A percentile compares a stretch with the other conserved stretches of the same genome.
These are phyloP conservation scores for Megalops cyprinoides DNA, from an alignment of 2,797 vertebrate species.

Conservation along the genomic window DNA sequence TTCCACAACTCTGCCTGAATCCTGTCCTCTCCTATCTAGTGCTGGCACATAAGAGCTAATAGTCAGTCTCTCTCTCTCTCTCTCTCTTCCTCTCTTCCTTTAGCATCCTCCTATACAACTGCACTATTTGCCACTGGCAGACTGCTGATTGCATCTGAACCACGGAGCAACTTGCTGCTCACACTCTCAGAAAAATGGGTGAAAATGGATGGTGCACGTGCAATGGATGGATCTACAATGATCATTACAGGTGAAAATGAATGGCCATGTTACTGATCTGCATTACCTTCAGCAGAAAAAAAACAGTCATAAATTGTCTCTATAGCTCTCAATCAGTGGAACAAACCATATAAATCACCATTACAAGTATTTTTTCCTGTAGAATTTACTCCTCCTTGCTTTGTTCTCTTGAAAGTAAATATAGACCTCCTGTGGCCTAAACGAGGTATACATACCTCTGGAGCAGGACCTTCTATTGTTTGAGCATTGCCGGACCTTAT, in stretches of 20 bases:
- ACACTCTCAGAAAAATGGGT: neutral
- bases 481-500: slow-evolving; percentile 43
- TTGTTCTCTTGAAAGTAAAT: slow-evolving; percentile 17
- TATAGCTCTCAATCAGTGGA: neutral
- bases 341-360: neutral
- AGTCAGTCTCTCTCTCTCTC: neutral
- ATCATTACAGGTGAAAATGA: too few relatives aligned
- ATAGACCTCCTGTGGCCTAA: too few relatives aligned
- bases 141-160: neutral
- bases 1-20: slow-evolving; percentile 47
- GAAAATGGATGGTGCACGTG: neutral
- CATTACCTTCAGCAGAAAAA: neutral
- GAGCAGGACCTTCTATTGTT: slow-evolving; percentile 8
- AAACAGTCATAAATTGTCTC: neutral
- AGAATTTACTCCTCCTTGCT: neutral
- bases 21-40: slow-evolving; percentile 51
- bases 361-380: slow-evolving; percentile 8
- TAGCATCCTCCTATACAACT: slow-evolving; percentile 8
- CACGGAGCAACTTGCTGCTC: too few relatives aligned
- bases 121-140: neutral
- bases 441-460: too few relatives aligned
- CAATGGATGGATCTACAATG: neutral
- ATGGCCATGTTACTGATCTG: too few relatives aligned
- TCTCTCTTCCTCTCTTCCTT: slow-evolving; percentile 1
- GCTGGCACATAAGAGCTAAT: too few relatives aligned